phyloP scores from a whole-genome alignment of 1,140 invertebrate species.

The Heterodera carotae region DNA sequence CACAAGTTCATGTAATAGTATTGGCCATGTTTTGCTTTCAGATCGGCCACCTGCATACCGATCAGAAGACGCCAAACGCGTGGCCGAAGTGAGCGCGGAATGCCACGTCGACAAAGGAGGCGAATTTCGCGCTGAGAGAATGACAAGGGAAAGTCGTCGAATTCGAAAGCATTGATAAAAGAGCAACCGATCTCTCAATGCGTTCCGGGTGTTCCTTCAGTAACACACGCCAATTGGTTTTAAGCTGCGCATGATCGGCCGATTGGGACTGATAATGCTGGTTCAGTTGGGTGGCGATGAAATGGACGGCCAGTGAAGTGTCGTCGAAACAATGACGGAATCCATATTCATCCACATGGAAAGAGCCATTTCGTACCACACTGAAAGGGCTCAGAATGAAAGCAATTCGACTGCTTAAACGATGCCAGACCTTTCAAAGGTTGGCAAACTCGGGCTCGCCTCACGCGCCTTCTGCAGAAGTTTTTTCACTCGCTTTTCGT shows the following conservation, averaged over 20 bases:
- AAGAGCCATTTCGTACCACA: constrained; percentile 60
- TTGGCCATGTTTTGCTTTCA: constrained; percentile 68
- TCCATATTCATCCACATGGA: constrained; percentile 70
- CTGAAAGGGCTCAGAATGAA: constrained; percentile 47
- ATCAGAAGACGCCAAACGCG: constrained; percentile 69
- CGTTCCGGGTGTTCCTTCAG: constrained; percentile 38
- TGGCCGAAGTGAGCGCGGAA: constrained; percentile 67
- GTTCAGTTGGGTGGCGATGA: constrained; percentile 69
- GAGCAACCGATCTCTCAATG: constrained; percentile 46
- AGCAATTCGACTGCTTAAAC: constrained; percentile 20
- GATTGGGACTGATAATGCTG: constrained; percentile 53
- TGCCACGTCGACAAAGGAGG: constrained; percentile 67
- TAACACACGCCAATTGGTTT: constrained; percentile 46
- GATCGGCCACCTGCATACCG: constrained; percentile 64
- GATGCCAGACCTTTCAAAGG: constrained; percentile 67
- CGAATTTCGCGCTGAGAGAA: constrained; percentile 61
- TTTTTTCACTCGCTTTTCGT: constrained; percentile 67
- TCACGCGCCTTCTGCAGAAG: constrained; percentile 68
- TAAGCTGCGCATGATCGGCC: constrained; percentile 44
- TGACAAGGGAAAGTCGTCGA: neutral
- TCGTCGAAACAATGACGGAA: constrained; percentile 68
- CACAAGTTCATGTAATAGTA: constrained; percentile 69
- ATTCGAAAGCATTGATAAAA: neutral
- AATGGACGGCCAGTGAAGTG: constrained; percentile 68
- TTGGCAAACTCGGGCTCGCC: constrained; percentile 69